These are phyloP conservation scores for Liodrosophila aerea DNA, from an alignment of 2,888 invertebrate genomes.

Conservation along the genomic window DNA sequence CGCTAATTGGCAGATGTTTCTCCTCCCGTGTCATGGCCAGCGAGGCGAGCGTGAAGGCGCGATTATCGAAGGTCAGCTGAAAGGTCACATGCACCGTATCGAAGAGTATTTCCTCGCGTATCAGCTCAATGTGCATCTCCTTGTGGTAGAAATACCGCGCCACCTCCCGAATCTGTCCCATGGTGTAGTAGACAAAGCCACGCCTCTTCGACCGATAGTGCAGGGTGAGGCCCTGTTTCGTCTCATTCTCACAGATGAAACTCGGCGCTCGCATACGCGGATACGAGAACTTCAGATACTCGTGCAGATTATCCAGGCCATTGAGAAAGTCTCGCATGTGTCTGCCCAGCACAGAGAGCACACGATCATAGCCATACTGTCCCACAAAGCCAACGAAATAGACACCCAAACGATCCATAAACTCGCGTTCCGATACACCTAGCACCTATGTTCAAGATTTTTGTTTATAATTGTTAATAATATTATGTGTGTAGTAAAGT, in stretches of 20 bases:
- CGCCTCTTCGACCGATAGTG: slow-evolving; percentile 96
- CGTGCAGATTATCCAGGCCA: slow-evolving; percentile 97
- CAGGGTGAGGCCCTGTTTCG: slow-evolving; percentile 93
- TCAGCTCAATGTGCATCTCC: slow-evolving; percentile 94
- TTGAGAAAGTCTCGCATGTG: slow-evolving; percentile 98
- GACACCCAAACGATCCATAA: slow-evolving; percentile 97
- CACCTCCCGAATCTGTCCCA: slow-evolving; percentile 97
- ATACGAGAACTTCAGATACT: slow-evolving; percentile 97
- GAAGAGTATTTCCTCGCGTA: slow-evolving; percentile 92
- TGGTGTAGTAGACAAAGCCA: slow-evolving; percentile 97
- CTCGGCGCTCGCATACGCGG: slow-evolving; percentile 95
- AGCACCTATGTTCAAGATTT: slow-evolving; percentile 86
- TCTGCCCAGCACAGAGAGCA: slow-evolving; percentile 93
- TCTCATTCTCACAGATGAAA: slow-evolving; percentile 98
- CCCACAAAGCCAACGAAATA: slow-evolving; percentile 96
- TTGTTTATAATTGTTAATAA: neutral
- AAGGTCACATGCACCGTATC: slow-evolving; percentile 97
- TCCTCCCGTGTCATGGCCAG: slow-evolving; percentile 93
- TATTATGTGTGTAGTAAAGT: too few relatives aligned
- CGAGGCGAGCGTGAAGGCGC: slow-evolving; percentile 92
- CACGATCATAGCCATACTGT: slow-evolving; percentile 96
- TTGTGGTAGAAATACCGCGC: slow-evolving; percentile 97
- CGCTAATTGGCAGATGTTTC: slow-evolving; percentile 93
- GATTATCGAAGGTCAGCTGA: slow-evolving; percentile 96
- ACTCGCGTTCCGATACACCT: slow-evolving; percentile 92